Evolutionary conservation across 2,797 vertebrate species (phyloP).

Genomic region (Gallinago nigripennis): DNA sequence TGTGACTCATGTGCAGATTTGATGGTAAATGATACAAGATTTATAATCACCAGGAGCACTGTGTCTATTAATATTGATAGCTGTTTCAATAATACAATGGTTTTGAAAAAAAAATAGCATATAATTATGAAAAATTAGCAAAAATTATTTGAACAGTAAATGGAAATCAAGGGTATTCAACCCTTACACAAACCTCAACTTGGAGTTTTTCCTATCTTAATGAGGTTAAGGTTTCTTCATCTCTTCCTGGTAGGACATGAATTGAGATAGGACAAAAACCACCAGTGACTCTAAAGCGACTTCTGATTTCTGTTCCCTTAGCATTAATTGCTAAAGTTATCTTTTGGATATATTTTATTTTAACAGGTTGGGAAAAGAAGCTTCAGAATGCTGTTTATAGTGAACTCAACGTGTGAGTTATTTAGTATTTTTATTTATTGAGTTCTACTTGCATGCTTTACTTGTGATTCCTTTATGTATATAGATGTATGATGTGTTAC

Average conservation of each 20-base stretch:
- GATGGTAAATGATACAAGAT: background rate
- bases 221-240: background rate
- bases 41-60: background rate
- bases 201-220: background rate
- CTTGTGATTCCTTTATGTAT: background rate
- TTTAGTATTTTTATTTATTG: slow-evolving; percentile 19
- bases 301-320: background rate
- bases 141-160: background rate
- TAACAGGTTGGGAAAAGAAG: slow-evolving; percentile 94
- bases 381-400: slow-evolving; percentile 98
- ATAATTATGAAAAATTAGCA: background rate
- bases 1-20: background rate
- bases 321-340: background rate
- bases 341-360: slow-evolving; percentile 28
- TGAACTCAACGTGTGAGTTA: slow-evolving; percentile 92
- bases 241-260: background rate
- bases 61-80: background rate
- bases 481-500: background rate
- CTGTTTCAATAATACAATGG: background rate
- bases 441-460: background rate
- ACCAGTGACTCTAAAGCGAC: background rate
- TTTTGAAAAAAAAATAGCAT: background rate
- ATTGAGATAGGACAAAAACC: background rate
- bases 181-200: background rate
- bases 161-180: background rate